phyloP scores from a whole-genome alignment of 2,888 invertebrate species.

The Lithophane semibrunnea region DNA sequence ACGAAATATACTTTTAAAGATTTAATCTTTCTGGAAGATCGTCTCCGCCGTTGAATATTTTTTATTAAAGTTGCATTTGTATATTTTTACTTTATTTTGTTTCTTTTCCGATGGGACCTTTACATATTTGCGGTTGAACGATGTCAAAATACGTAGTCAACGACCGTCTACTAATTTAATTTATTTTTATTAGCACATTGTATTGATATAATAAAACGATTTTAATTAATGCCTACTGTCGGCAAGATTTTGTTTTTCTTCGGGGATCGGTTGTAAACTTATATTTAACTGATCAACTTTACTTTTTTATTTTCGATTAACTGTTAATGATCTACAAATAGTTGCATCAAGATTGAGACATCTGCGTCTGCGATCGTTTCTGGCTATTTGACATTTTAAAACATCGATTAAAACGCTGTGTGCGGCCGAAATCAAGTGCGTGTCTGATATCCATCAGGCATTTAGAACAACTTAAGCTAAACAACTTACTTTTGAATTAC shows the following conservation, averaged over 20 bases:
- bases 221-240: slow-evolving; percentile 17
- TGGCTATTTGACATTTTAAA: slow-evolving; percentile 8
- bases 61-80: slow-evolving; percentile 24
- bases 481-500: slow-evolving; percentile 10
- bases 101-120: slow-evolving; percentile 16
- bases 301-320: slow-evolving; percentile 10
- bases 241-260: background rate
- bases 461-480: background rate
- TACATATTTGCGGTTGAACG: slow-evolving; percentile 16
- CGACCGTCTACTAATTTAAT: slow-evolving; percentile 28
- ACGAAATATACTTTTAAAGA: slow-evolving; percentile 38
- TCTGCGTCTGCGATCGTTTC: slow-evolving; percentile 13
- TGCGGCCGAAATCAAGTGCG: slow-evolving; percentile 10
- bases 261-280: background rate
- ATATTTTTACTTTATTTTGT: slow-evolving; percentile 20
- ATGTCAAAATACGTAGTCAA: slow-evolving; percentile 13
- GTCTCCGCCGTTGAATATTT: slow-evolving; percentile 41
- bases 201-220: slow-evolving; percentile 10
- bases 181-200: slow-evolving; percentile 16
- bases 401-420: slow-evolving; percentile 1
- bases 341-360: slow-evolving; percentile 13
- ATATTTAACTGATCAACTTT: background rate
- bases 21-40: slow-evolving; percentile 52
- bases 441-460: background rate
- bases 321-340: slow-evolving; percentile 4